Evolutionary conservation across 2,888 invertebrate genomes (phyloP).

Genomic region (Alloplasta piceator): DNA sequence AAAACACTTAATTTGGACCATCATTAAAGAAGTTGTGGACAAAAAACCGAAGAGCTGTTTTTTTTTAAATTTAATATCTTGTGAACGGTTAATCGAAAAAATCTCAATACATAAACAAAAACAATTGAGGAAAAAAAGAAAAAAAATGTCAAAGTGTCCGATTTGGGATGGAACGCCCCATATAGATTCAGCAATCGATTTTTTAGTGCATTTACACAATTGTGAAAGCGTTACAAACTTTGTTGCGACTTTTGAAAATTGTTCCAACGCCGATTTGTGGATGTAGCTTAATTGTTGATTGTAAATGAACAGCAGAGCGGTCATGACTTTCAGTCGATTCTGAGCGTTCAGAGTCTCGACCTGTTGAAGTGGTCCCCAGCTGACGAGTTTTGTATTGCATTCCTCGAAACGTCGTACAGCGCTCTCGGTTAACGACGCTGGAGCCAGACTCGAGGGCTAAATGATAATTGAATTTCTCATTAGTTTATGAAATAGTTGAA

Average conservation of each 20-base stretch:
- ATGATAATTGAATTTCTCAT: slow-evolving; percentile 58
- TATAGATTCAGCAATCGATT: too few relatives aligned
- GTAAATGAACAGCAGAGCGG: slow-evolving; percentile 94
- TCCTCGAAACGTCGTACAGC: slow-evolving; percentile 94
- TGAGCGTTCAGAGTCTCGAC: slow-evolving; percentile 96
- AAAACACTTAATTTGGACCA: too few relatives aligned
- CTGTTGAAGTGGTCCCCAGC: slow-evolving; percentile 95
- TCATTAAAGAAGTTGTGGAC: too few relatives aligned
- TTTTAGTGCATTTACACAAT: too few relatives aligned
- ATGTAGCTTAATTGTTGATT: slow-evolving; percentile 93
- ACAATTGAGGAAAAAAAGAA: too few relatives aligned
- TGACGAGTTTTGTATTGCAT: slow-evolving; percentile 93
- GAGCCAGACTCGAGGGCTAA: slow-evolving; percentile 90
- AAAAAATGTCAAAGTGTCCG: too few relatives aligned
- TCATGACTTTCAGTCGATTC: slow-evolving; percentile 95
- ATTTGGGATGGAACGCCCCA: too few relatives aligned
- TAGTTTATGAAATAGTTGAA: neutral
- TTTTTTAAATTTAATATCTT: too few relatives aligned
- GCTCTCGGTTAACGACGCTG: slow-evolving; percentile 92
- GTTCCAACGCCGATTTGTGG: slow-evolving; percentile 90
- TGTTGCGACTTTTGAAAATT: slow-evolving; percentile 92
- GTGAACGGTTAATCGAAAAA: too few relatives aligned
- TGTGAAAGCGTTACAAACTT: too few relatives aligned
- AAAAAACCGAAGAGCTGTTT: too few relatives aligned
- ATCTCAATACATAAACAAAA: too few relatives aligned